Percentiles rank a stretch among this genome's conserved stretches.
These are phyloP conservation scores for Montipora efflorescens DNA, from an alignment of 64 coral and sea anemone genomes.

Conservation along the genomic window DNA sequence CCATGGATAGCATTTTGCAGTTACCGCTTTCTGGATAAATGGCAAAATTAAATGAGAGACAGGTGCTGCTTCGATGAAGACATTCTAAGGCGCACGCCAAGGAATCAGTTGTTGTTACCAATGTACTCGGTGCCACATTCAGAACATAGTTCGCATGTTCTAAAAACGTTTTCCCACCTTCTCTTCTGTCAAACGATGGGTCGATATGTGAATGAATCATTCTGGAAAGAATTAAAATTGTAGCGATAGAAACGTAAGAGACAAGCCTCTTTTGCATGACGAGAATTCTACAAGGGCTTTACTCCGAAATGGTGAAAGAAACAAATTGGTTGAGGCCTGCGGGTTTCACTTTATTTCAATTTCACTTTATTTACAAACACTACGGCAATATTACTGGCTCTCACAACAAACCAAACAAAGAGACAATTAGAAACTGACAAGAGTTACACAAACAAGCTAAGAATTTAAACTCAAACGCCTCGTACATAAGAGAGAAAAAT, in stretches of 20 bases:
- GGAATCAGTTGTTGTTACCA: not conserved
- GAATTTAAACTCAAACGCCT: no score
- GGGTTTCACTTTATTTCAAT: no score
- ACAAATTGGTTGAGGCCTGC: no score
- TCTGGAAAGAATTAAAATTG: not conserved
- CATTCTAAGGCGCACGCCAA: constrained; percentile 12
- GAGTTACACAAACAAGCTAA: no score
- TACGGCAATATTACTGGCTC: no score
- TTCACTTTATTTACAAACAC: no score
- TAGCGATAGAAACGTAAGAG: not conserved
- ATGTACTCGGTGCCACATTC: not conserved
- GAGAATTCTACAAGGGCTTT: no score
- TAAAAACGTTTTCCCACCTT: not conserved
- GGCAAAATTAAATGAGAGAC: constrained; percentile 9
- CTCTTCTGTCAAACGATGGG: not conserved
- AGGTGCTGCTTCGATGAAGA: not conserved
- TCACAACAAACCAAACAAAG: no score
- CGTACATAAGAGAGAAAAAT: no score
- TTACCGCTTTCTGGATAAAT: not conserved
- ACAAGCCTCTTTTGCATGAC: not conserved
- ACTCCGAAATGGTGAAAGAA: no score
- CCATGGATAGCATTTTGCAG: not conserved
- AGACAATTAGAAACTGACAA: no score
- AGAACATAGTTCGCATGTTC: not conserved
- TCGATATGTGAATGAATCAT: not conserved